Percentiles rank a stretch among this genome's conserved stretches.
phyloP scores from a whole-genome alignment of 2,113 vertebrate genomes.

The Lichenostomus cassidix region DNA sequence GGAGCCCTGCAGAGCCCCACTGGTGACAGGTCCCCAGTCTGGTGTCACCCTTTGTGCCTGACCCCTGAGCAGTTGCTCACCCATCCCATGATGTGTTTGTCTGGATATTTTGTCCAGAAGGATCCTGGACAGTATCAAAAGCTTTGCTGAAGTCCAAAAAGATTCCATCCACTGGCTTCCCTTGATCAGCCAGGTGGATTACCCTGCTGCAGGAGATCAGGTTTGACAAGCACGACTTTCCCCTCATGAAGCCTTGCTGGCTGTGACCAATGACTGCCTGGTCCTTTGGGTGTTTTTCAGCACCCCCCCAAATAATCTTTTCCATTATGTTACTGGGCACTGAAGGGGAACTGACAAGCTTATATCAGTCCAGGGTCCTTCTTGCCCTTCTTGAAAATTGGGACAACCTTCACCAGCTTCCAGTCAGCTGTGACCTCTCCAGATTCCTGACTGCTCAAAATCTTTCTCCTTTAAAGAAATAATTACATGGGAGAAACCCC shows the following conservation, averaged over 20 bases:
- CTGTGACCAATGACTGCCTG: fast-evolving
- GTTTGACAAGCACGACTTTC: not conserved
- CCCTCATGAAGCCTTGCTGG: not conserved
- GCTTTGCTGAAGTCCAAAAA: not conserved
- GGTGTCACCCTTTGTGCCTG: not conserved
- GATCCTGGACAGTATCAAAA: not conserved
- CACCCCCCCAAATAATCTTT: not conserved
- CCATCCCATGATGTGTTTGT: not conserved
- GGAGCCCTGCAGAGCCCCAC: not conserved
- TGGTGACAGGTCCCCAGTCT: not conserved
- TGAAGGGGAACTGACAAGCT: not conserved
- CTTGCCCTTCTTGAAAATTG: not conserved
- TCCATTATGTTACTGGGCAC: not conserved
- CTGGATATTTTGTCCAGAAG: not conserved
- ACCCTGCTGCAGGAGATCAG: not conserved
- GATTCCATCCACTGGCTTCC: not conserved
- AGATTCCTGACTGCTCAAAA: not conserved
- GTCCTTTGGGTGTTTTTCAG: not conserved
- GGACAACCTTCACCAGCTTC: not conserved
- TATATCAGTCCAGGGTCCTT: not conserved
- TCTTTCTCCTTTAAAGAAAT: not conserved
- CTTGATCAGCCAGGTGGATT: not conserved
- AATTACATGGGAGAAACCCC: not conserved
- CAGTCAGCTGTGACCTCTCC: not conserved
- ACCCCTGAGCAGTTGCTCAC: not conserved